Conservation (phyloP, 2,888 invertebrate species). For the Blera fallax region DNA sequence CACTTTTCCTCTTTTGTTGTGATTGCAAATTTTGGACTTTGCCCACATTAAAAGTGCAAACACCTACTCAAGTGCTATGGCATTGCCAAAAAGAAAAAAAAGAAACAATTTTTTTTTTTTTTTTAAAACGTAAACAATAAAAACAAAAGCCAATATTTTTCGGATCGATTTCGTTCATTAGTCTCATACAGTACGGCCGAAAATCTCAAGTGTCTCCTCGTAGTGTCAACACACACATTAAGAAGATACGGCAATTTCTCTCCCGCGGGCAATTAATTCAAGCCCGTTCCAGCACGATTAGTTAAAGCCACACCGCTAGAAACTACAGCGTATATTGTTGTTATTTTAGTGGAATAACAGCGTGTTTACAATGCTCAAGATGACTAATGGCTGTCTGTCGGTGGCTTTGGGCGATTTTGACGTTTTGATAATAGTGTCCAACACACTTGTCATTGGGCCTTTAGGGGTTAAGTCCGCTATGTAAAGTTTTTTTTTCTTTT, state of each 20-base stretch:
- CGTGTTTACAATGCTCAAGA: conserved; percentile 51
- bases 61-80: conserved; percentile 28
- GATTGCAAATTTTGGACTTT: conserved; percentile 43
- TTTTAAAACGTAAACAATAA: conserved; percentile 11
- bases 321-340: conserved; percentile 23
- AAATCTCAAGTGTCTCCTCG: conserved; percentile 23
- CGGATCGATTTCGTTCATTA: conserved; percentile 43
- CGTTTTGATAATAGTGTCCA: conserved; percentile 44
- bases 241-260: conserved; percentile 59
- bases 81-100: conserved; percentile 1
- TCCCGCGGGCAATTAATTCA: conserved; percentile 40
- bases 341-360: conserved; percentile 40
- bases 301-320: conserved; percentile 24
- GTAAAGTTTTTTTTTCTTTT: no score
- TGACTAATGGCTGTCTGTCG: conserved; percentile 62
- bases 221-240: conserved; percentile 48
- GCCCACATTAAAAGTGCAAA: conserved; percentile 28
- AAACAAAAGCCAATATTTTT: conserved; percentile 30
- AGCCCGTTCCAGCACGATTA: conserved; percentile 17
- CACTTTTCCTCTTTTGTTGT: not conserved
- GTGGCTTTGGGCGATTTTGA: conserved; percentile 55
- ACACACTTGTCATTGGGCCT: conserved; percentile 35
- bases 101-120: no score
- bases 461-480: not conserved
- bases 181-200: not conserved